Evolutionary conservation across 2,888 invertebrate species (phyloP).

Genomic region (Scrobipalpa costella): DNA sequence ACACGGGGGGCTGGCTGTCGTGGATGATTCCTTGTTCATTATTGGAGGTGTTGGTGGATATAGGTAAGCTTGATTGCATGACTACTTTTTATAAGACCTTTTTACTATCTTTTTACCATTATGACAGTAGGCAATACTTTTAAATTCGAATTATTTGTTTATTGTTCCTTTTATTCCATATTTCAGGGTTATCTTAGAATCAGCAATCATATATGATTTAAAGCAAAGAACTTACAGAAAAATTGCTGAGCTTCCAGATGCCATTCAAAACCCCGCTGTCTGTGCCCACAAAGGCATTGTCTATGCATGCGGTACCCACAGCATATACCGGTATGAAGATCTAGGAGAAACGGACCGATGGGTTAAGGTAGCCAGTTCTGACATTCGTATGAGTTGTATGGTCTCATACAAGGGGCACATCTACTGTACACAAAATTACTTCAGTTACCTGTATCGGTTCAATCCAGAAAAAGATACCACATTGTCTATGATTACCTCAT

Average conservation of each 20-base stretch:
- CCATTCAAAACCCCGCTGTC: slow-evolving; percentile 63
- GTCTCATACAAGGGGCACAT: slow-evolving; percentile 59
- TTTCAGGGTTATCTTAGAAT: slow-evolving; percentile 64
- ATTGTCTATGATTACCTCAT: slow-evolving; percentile 49
- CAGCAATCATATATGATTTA: slow-evolving; percentile 59
- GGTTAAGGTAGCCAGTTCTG: slow-evolving; percentile 46
- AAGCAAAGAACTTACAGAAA: slow-evolving; percentile 52
- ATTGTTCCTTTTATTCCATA: background rate
- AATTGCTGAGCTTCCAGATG: slow-evolving; percentile 60
- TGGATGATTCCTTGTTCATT: slow-evolving; percentile 58
- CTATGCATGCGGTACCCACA: slow-evolving; percentile 58
- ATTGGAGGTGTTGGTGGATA: slow-evolving; percentile 71
- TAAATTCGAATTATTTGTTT: background rate
- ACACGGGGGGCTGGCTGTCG: slow-evolving; percentile 59
- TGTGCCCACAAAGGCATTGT: slow-evolving; percentile 56
- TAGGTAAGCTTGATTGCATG: slow-evolving; percentile 58
- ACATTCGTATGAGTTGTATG: slow-evolving; percentile 54
- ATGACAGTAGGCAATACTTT: slow-evolving; percentile 10
- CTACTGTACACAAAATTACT: slow-evolving; percentile 65
- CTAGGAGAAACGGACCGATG: slow-evolving; percentile 48
- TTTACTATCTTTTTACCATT: too few species aligned
- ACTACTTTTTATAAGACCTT: too few species aligned
- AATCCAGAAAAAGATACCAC: slow-evolving; percentile 49
- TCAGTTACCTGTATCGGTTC: slow-evolving; percentile 59
- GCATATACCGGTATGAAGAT: slow-evolving; percentile 60